Percentiles rank a stretch among this genome's conserved stretches.
Evolutionary conservation across 92 coral and sea anemone genomes (phyloP).

Genomic region (Virgularia gustaviana): DNA sequence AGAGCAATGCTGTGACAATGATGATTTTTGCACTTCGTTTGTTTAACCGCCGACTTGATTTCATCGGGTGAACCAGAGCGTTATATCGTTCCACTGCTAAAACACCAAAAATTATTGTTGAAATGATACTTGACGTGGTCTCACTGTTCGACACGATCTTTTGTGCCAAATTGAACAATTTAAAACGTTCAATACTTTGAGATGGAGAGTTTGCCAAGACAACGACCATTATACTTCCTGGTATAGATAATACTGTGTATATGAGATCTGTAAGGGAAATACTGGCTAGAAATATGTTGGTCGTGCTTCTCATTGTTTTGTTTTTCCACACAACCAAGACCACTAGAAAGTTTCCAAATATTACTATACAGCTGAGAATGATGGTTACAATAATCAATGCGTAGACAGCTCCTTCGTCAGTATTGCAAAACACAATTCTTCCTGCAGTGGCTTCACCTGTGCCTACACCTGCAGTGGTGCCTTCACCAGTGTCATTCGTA

Average conservation of each 20-base stretch:
- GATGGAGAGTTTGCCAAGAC: neutral
- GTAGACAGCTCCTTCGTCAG: no score
- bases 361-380: no score
- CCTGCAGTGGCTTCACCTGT: no score
- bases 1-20: neutral
- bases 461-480: no score
- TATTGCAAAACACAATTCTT: no score
- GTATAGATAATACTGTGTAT: neutral
- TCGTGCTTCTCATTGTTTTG: slow-evolving; percentile 2
- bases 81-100: slow-evolving; percentile 9
- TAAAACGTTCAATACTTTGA: neutral
- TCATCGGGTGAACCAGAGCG: slow-evolving; percentile 2
- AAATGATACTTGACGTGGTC: neutral
- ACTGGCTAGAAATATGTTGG: neutral
- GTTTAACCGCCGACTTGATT: neutral
- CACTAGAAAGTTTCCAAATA: neutral
- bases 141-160: neutral
- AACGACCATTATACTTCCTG: neutral
- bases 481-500: no score
- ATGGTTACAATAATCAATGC: no score
- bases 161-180: neutral
- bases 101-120: neutral
- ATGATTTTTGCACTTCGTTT: slow-evolving; percentile 11
- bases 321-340: slow-evolving; percentile 8
- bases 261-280: neutral